A percentile compares a stretch with the other conserved stretches of the same genome.
These are phyloP conservation scores for Archilochus colubris DNA, from an alignment of 2,113 vertebrate species.

Conservation along the genomic window DNA sequence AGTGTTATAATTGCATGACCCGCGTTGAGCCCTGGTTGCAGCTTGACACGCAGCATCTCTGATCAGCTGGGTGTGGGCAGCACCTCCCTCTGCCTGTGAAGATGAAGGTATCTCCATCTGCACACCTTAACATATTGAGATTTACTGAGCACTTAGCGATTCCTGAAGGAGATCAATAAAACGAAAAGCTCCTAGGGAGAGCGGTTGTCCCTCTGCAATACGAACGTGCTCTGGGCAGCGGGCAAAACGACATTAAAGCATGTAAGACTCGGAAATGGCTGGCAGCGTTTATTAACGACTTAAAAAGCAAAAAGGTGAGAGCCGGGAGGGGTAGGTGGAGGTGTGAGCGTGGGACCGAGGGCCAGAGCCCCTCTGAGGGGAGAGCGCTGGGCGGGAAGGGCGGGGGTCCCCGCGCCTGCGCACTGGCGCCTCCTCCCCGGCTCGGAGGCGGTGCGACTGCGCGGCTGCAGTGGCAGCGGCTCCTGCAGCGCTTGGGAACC, in stretches of 20 bases:
- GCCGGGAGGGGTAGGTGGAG: too few relatives aligned
- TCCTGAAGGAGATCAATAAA: neutral
- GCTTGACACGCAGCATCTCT: fast-evolving
- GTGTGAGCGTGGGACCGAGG: too few relatives aligned
- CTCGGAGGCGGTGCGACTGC: neutral
- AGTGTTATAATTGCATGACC: neutral
- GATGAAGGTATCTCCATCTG: neutral
- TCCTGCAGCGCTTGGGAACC: neutral
- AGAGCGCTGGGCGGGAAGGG: too few relatives aligned
- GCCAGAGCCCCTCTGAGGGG: too few relatives aligned
- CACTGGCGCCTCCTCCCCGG: neutral
- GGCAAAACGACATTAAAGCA: too few relatives aligned
- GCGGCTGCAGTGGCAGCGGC: neutral
- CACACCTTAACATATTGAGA: neutral
- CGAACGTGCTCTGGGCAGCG: too few relatives aligned
- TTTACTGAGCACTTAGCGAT: neutral
- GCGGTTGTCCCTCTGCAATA: too few relatives aligned
- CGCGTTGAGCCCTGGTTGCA: neutral
- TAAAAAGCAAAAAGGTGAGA: too few relatives aligned
- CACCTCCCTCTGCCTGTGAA: fast-evolving
- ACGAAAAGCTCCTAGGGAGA: neutral
- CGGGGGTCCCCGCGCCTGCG: conserved; percentile 19
- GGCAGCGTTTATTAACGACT: fast-evolving
- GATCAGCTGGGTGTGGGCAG: neutral
- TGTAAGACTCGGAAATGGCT: too few relatives aligned